Base-by-base conservation (phyloP, 2,888 invertebrate species). In the Nudaria mundana region DNA sequence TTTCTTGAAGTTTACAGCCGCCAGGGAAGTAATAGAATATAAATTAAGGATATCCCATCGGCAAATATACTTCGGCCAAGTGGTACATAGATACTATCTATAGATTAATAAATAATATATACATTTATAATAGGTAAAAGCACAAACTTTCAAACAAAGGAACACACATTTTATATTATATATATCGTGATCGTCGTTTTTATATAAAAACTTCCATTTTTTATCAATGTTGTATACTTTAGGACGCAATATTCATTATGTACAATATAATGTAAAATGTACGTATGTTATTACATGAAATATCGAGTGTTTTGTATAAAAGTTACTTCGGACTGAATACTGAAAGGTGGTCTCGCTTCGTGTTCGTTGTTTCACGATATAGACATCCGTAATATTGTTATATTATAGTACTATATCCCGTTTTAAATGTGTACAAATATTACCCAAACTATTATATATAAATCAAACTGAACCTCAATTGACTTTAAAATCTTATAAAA, bases 211-310 rank as follows among this genome's bases (percentile, higher is more conserved):
- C 68, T 69, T 69, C 71, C 66, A 72, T 71, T 68, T 69, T 63
- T 44, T 73, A 76, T 74, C 63, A 59, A 62, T 77, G 73, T 76
- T 65, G 76, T 82, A 80, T 80, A 77, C 72, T 71, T 75, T 78
- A 76, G 70, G 56, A 56, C 62, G 65, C 69, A 64, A 61, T 56
- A 61, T 33, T 56, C 55, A 57, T 63, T 62, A 65, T 71, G 64
- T 73, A 63, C 60, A 54, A 45, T 61, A 48, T 63, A 4, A 59
- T 56, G 44, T 54, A 70, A 64, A 71, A 56, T 30, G 22, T 22
- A 57, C 18, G 13, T 22, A 15, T 71, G 64, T 63, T 63, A 63
- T 77, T 74, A 66, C 60, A 61, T 53, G 66, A 62, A 59, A 65
- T 56, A 48, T 57, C 56, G 66, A 66, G 68, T 76, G 76, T 79